phyloP scores from a whole-genome alignment of 2,888 invertebrate genomes.

The Eupithecia centaureata region DNA sequence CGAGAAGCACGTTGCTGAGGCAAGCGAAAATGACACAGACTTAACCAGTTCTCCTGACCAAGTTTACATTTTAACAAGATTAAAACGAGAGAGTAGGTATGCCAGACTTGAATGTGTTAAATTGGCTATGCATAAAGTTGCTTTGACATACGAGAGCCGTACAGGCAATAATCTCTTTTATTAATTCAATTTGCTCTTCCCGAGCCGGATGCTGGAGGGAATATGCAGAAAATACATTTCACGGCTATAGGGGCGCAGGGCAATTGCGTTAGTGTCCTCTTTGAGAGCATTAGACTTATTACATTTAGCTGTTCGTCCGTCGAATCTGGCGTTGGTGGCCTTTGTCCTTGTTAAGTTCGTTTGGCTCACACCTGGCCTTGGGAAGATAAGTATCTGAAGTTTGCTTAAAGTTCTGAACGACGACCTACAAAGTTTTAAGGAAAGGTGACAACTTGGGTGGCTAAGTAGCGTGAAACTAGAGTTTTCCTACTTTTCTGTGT shows the following conservation, averaged over 20 bases:
- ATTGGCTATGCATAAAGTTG: slow-evolving; percentile 11
- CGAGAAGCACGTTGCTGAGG: not conserved
- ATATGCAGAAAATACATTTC: slow-evolving; percentile 23
- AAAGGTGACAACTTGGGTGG: not conserved
- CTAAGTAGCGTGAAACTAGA: not conserved
- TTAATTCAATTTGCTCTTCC: slow-evolving; percentile 23
- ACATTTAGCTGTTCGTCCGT: not conserved
- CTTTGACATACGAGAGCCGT: slow-evolving; percentile 12
- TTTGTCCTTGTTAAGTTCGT: not conserved
- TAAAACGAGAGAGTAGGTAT: slow-evolving; percentile 7
- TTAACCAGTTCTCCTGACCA: slow-evolving; percentile 16
- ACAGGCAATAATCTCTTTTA: slow-evolving; percentile 26
- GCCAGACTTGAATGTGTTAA: slow-evolving; percentile 9
- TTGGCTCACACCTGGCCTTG: not conserved
- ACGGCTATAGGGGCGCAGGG: slow-evolving; percentile 11
- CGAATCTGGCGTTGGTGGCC: not conserved
- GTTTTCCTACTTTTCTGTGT: not conserved
- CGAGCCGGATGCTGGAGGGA: slow-evolving; percentile 20
- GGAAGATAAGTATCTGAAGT: not conserved
- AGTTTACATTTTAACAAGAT: slow-evolving; percentile 22
- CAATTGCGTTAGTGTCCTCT: slow-evolving; percentile 26
- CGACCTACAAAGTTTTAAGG: not conserved
- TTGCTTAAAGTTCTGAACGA: not conserved
- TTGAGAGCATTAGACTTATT: slow-evolving; percentile 6
- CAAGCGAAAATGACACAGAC: slow-evolving; percentile 2